These are phyloP conservation scores for Unio pictorum DNA, from an alignment of 2,888 invertebrate genomes.

Conservation along the genomic window DNA sequence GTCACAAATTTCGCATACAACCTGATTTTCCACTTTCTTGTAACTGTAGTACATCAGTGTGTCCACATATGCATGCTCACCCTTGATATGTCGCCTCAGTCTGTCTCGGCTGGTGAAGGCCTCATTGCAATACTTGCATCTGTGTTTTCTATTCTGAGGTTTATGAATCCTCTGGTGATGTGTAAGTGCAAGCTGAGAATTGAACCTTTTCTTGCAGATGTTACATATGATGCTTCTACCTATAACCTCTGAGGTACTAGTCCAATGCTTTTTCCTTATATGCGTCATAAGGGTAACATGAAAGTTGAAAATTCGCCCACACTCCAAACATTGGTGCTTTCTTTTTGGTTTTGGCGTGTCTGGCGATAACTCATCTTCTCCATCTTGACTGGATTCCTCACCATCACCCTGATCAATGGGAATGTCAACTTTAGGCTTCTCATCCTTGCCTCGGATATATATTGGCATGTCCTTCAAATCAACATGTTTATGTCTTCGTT, in stretches of 20 bases:
- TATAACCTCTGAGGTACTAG: constrained; percentile 10
- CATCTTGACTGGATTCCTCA: not conserved
- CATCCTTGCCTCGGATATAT: constrained; percentile 22
- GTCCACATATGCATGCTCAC: constrained; percentile 29
- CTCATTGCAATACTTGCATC: constrained; percentile 25
- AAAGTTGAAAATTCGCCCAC: constrained; percentile 10
- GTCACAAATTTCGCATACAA: constrained; percentile 30
- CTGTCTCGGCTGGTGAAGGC: constrained; percentile 20
- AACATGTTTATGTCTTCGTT: constrained; percentile 23
- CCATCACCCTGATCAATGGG: not conserved
- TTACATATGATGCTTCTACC: constrained; percentile 22
- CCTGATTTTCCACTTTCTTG: constrained; percentile 17
- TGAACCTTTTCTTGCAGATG: constrained; percentile 27
- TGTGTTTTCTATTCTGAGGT: constrained; percentile 16
- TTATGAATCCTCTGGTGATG: constrained; percentile 31
- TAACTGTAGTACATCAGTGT: constrained; percentile 31
- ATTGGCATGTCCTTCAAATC: constrained; percentile 21
- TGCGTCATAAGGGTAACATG: not conserved
- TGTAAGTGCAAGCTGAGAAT: constrained; percentile 23
- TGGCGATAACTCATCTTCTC: not conserved
- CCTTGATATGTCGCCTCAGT: constrained; percentile 22
- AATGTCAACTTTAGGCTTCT: constrained; percentile 6
- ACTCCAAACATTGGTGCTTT: constrained; percentile 22
- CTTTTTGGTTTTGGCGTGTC: not conserved
- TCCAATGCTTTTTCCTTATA: too few relatives aligned